phyloP scores from a whole-genome alignment of 2,888 invertebrate species.

The Zaprionus lineosus region DNA sequence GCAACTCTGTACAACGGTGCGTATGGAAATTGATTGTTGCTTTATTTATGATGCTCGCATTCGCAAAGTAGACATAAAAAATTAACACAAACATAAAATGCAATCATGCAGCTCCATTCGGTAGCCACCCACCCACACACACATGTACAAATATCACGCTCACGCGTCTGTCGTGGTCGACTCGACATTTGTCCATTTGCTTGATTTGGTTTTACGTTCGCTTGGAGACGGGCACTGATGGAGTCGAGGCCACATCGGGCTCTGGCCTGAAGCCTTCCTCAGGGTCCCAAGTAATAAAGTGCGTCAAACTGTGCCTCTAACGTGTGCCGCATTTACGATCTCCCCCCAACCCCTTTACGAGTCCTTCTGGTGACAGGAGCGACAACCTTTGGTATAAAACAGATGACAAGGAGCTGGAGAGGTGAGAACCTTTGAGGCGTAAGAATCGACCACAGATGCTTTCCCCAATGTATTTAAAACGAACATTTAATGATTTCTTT shows the following conservation, averaged over 20 bases:
- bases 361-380: constrained; percentile 20
- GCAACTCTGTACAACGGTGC: constrained; percentile 66
- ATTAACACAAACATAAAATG: constrained; percentile 77
- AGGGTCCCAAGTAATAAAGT: constrained; percentile 59
- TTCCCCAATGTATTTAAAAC: no score
- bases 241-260: constrained; percentile 19
- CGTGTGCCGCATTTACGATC: constrained; percentile 71
- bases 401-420: no score
- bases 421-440: no score
- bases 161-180: constrained; percentile 11
- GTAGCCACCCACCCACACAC: constrained; percentile 16
- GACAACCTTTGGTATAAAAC: no score
- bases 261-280: constrained; percentile 18
- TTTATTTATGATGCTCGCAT: constrained; percentile 65
- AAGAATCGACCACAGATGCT: no score
- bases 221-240: constrained; percentile 48
- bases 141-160: neutral
- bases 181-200: constrained; percentile 62
- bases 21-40: constrained; percentile 79
- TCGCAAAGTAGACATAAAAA: constrained; percentile 72
- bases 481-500: no score
- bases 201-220: constrained; percentile 76
- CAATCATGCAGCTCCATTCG: constrained; percentile 69
- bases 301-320: constrained; percentile 72
- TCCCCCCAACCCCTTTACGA: no score